These are phyloP conservation scores for Opisthograptis luteolata DNA, from an alignment of 2,888 invertebrate genomes.

Conservation along the genomic window DNA sequence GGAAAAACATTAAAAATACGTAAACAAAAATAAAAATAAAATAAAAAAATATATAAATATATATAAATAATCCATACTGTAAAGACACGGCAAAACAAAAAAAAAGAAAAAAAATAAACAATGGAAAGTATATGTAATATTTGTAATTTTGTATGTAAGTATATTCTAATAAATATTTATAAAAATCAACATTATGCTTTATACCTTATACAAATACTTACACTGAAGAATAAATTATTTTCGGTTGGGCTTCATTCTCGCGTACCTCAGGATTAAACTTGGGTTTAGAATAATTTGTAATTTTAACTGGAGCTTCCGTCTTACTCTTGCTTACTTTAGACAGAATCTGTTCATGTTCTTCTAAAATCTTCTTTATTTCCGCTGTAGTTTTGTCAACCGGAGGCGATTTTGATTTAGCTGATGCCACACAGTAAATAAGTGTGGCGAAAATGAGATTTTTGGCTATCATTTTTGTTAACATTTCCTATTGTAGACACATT, in stretches of 20 bases:
- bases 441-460: constrained; percentile 1
- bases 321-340: constrained; percentile 54
- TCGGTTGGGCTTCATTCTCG: constrained; percentile 42
- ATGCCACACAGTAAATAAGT: constrained; percentile 7
- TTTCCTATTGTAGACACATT: neutral
- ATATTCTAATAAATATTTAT: no score
- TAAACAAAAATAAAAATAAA: no score
- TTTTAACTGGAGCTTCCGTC: constrained; percentile 56
- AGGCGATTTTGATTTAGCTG: constrained; percentile 43
- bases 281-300: constrained; percentile 57
- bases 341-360: constrained; percentile 58
- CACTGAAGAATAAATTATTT: constrained; percentile 58
- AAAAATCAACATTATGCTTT: neutral
- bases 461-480: neutral
- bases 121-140: no score
- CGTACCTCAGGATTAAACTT: constrained; percentile 49
- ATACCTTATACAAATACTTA: constrained; percentile 46
- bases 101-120: no score
- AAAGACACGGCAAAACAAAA: no score
- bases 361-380: constrained; percentile 61
- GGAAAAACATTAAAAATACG: no score
- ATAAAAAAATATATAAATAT: no score
- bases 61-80: no score
- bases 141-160: no score
- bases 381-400: constrained; percentile 46